Evolutionary conservation across 2,888 invertebrate genomes (phyloP), one percentile per base, ranked within the genome.

Genomic region (Caenorhabditis sp.): DNA sequence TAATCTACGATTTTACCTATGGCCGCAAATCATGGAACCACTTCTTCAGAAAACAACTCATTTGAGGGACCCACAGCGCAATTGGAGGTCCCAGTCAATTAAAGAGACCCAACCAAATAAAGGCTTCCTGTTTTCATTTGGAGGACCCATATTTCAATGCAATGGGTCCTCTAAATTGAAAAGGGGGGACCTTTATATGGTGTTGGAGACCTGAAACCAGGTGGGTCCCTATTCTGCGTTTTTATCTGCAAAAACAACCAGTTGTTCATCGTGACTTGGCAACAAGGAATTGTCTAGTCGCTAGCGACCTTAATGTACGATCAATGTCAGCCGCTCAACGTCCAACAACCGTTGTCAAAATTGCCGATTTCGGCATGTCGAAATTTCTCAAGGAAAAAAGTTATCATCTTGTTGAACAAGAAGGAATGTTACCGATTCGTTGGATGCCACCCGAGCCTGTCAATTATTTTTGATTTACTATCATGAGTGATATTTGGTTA

Each of bases 401-500:
- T 49, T 86, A 86, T 74, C 87, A 87, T 71, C 64, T 77, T 27
- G 82, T 86, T 81, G 76, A 73, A 61, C 62, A 66, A 27, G 54
- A 60, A 19, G 76, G 81, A 0, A 73, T 82, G 23, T 68, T 86
- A 1, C 86, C 86, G 1, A 75, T 86, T 24, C 71, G 97, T 79
- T 99, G 99, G 99, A 97, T 99, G 95, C 96, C 97, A 17, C 95
- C 97, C 0, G 97, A 99, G 89, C 94, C 96, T 0, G 95, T 97
- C 87, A 90, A 95, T 51, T 96, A 95, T 89, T 96, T 97, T 14
- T 96, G 95, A 90, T 97, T 97, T 88, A 96, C 95, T 1, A 95
- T 95, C 0, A 95, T 97, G 89, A 95, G 95, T 83, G 97, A 99
- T 89, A 95, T 97, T 53, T 99, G 97, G 97, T 95, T 63, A 55